Percentiles rank a stretch among this genome's conserved stretches.
Conservation (phyloP, 1,140 invertebrate genomes). For the Drosophila suzukii region DNA sequence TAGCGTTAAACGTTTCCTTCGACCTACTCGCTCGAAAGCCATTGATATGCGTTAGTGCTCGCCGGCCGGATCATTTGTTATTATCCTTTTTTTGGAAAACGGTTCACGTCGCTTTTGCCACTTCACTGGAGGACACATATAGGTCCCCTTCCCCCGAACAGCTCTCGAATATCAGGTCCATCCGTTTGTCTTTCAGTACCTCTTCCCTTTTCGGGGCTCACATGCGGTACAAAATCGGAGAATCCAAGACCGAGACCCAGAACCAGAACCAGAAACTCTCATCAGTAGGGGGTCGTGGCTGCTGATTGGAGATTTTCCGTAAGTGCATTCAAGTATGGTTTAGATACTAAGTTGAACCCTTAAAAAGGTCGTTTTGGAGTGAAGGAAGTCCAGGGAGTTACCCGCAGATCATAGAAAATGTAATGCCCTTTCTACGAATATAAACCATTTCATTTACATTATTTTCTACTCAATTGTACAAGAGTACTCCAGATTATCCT, state of each 20-base stretch:
- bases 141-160: conserved; percentile 14
- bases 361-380: conserved; percentile 17
- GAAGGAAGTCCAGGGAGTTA: too few relatives aligned
- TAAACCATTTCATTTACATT: neutral
- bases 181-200: conserved; percentile 12
- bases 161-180: conserved; percentile 60
- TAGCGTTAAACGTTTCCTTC: conserved; percentile 73
- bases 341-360: conserved; percentile 33
- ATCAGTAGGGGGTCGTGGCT: conserved; percentile 73
- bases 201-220: conserved; percentile 15
- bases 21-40: neutral
- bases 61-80: conserved; percentile 36
- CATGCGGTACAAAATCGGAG: conserved; percentile 18
- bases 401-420: too few relatives aligned
- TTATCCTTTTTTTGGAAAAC: conserved; percentile 49
- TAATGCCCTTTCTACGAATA: neutral
- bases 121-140: conserved; percentile 37
- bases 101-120: conserved; percentile 69
- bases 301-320: conserved; percentile 75
- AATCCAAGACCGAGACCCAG: conserved; percentile 4
- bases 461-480: neutral
- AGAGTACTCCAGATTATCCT: neutral
- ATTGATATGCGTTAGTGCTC: conserved; percentile 46
- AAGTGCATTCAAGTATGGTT: conserved; percentile 70
- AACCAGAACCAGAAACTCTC: conserved; percentile 48